Evolutionary conservation across 2,113 vertebrate species (phyloP), one percentile per base, ranked within the genome.

Genomic region (Pantherophis guttatus): DNA sequence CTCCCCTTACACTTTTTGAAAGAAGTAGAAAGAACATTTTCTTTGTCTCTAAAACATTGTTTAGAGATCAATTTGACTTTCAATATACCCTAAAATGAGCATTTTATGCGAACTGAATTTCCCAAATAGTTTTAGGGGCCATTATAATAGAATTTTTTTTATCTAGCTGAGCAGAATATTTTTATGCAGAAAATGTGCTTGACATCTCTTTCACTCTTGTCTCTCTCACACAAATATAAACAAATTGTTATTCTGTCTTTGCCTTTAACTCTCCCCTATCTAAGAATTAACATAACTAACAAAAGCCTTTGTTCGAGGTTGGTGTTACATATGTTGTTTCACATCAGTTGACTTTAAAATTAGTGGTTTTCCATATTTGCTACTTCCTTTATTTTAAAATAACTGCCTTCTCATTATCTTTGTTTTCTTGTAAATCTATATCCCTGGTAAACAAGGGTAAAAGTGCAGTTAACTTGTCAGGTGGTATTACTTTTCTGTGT

Each of bases 331-430:
- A 33, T 93, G 93, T 90, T 93, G 92, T 95, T 95, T 93, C 13
- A 0, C 24, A 65, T 92, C 54, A 39, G 88, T 94, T 89, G 86
- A 95, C 91, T 87, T 44, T 17, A 93, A 93, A 95, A 91, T 55
- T 88, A 48, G 24, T 91, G 13, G 19, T 57, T 29, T 44, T 93
- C 17, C 50, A 90, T 44, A 93, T 75, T 33, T 59, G 92, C 75
- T 75, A 11, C 54, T 58, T 81, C 91, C 29, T 87, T 53, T 87
- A 89, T 86, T 95, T 92, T 91, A 57, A 26, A 62, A 94, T 94
- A 92, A 62, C 9, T 93, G 0, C 62, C 91, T 58, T 87, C 3
- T n/a, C 29, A 59, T 93, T 91, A 23, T 0, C 2, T n/a, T 75
- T 59, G 44, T 91, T 75, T 92, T 94, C 52, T 93, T 93, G 33